These are phyloP conservation scores for Trachelus tabidus DNA, from an alignment of 2,888 invertebrate species.

Conservation along the genomic window DNA sequence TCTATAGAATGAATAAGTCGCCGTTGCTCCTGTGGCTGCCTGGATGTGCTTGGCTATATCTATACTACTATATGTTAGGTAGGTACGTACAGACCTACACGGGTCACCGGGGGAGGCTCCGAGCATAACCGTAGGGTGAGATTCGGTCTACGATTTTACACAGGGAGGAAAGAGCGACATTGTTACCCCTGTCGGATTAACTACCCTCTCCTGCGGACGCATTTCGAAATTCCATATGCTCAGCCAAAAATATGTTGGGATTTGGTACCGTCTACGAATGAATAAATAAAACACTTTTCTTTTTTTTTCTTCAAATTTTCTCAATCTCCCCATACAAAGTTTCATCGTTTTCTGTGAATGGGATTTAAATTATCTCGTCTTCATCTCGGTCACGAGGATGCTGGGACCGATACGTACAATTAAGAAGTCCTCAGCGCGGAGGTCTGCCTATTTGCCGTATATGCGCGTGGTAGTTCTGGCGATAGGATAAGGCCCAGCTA, in stretches of 20 bases:
- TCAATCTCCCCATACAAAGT: background rate
- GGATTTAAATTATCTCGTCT: no score
- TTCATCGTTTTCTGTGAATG: background rate
- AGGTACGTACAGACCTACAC: constrained; percentile 27
- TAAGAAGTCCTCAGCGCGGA: background rate
- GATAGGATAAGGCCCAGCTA: background rate
- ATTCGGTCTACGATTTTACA: background rate
- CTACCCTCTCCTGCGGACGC: constrained; percentile 33
- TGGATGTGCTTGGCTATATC: constrained; percentile 27
- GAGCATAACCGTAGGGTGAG: background rate
- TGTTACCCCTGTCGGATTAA: constrained; percentile 57
- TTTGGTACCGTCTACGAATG: background rate
- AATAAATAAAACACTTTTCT: background rate
- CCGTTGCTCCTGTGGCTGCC: constrained; percentile 38
- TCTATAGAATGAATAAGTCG: constrained; percentile 56
- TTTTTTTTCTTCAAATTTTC: background rate
- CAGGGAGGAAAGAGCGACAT: constrained; percentile 36
- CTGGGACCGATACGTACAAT: no score
- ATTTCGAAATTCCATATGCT: constrained; percentile 35
- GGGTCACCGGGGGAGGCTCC: constrained; percentile 20
- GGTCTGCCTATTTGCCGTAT: background rate
- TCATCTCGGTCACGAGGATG: no score
- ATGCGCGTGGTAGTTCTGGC: background rate
- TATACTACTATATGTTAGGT: constrained; percentile 8
- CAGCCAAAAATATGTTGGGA: constrained; percentile 4